Evolutionary conservation across 1,140 invertebrate species (phyloP).

Genomic region (Cataglyphis hispanica): DNA sequence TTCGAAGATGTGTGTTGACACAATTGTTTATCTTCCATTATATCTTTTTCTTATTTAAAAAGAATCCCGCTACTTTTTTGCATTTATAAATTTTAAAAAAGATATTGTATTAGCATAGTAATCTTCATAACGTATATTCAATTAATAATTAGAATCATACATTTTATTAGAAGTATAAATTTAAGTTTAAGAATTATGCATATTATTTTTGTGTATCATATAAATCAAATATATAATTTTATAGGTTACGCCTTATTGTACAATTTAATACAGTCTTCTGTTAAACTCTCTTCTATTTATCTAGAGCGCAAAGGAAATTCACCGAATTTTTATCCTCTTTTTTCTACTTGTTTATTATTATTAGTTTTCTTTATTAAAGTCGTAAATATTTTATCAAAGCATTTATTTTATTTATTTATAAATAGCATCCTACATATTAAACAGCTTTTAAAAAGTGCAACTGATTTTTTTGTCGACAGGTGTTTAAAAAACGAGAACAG

Average conservation of each 20-base stretch:
- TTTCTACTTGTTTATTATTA: not conserved
- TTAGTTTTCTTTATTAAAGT: not conserved
- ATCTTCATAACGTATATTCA: not conserved
- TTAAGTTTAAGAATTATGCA: too few species aligned
- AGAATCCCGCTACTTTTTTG: conserved; percentile 25
- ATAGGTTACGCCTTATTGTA: too few species aligned
- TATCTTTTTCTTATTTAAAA: conserved; percentile 30
- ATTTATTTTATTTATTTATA: conserved; percentile 1
- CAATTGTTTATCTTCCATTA: conserved; percentile 73
- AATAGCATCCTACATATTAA: not conserved
- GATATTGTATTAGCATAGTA: not conserved
- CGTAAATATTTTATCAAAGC: not conserved
- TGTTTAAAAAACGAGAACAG: conserved; percentile 1
- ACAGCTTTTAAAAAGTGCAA: conserved; percentile 11
- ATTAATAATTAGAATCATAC: not conserved
- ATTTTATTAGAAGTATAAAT: not conserved
- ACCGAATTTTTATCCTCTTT: not conserved
- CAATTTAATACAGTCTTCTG: not conserved
- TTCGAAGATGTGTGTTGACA: conserved; percentile 16
- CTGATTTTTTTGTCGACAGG: not conserved
- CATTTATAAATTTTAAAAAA: not conserved
- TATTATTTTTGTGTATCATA: too few species aligned
- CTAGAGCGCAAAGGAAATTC: not conserved
- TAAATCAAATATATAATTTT: too few species aligned
- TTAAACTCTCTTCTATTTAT: not conserved